Conservation (phyloP, 2,888 invertebrate species). For the Calliphora vomitoria region DNA sequence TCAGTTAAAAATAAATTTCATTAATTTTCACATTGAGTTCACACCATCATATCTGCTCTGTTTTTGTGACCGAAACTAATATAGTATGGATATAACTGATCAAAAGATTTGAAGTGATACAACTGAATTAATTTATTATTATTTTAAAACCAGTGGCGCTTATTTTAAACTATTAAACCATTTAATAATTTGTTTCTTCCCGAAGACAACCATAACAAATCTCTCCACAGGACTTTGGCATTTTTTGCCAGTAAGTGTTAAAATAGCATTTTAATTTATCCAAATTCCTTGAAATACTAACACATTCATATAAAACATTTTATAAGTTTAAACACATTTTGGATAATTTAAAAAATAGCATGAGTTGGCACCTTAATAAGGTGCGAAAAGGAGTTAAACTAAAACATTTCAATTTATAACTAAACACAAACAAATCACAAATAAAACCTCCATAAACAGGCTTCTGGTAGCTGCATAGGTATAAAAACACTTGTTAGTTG, state of each 20-base stretch:
- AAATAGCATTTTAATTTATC: slow-evolving; percentile 31
- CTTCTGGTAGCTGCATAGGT: slow-evolving; percentile 3
- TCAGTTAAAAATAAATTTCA: too few relatives aligned
- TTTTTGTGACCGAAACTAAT: too few relatives aligned
- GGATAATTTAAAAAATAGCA: slow-evolving; percentile 37
- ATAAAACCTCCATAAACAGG: slow-evolving; percentile 19
- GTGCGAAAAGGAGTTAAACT: slow-evolving; percentile 67
- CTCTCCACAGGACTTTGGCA: not conserved
- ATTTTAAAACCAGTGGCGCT: slow-evolving; percentile 37
- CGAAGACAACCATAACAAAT: slow-evolving; percentile 34
- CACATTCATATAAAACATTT: slow-evolving; percentile 24
- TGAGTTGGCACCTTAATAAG: slow-evolving; percentile 68
- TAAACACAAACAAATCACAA: slow-evolving; percentile 8
- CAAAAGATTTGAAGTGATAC: too few relatives aligned
- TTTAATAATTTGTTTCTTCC: not conserved
- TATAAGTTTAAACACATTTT: slow-evolving; percentile 23
- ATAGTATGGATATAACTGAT: too few relatives aligned
- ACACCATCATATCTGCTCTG: too few relatives aligned
- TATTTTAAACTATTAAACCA: not conserved
- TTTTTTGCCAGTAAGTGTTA: slow-evolving; percentile 51
- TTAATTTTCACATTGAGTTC: too few relatives aligned
- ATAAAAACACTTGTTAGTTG: slow-evolving; percentile 70
- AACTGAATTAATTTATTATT: too few relatives aligned
- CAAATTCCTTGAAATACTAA: slow-evolving; percentile 40
- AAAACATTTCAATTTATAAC: slow-evolving; percentile 59